Conservation (phyloP, 2,113 vertebrate genomes). For the Lampris megalopsis region DNA sequence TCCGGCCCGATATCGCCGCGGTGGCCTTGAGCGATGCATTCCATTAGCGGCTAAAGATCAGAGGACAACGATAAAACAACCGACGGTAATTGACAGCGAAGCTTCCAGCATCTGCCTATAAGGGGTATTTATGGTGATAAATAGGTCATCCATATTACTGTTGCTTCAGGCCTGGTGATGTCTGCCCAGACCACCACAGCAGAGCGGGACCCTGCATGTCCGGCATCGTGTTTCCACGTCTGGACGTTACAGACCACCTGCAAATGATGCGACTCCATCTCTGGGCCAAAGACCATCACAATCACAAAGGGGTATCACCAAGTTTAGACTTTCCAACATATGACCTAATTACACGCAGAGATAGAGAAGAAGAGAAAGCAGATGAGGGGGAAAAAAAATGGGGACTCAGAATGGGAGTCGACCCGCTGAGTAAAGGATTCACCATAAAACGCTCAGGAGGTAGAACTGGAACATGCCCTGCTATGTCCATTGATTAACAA, state of each 20-base stretch:
- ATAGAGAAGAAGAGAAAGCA: slow-evolving; percentile 36
- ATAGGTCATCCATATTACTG: slow-evolving; percentile 62
- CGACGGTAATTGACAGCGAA: slow-evolving; percentile 67
- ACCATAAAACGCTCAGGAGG: slow-evolving; percentile 91
- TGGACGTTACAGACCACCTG: slow-evolving; percentile 46
- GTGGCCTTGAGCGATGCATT: slow-evolving; percentile 60
- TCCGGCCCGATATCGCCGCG: slow-evolving; percentile 49
- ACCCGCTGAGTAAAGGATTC: slow-evolving; percentile 93
- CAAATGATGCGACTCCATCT: slow-evolving; percentile 25
- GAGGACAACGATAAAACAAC: slow-evolving; percentile 70
- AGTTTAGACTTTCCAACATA: slow-evolving; percentile 50
- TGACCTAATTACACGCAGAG: slow-evolving; percentile 60
- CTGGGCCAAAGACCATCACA: slow-evolving; percentile 41
- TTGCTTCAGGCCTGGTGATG: slow-evolving; percentile 47
- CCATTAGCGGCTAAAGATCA: slow-evolving; percentile 70
- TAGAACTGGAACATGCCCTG: slow-evolving; percentile 90
- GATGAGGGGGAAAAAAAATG: slow-evolving; percentile 12
- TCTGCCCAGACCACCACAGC: slow-evolving; percentile 58
- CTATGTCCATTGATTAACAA: slow-evolving; percentile 95
- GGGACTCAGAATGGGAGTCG: slow-evolving; percentile 76
- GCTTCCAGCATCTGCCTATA: slow-evolving; percentile 63
- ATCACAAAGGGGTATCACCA: slow-evolving; percentile 28
- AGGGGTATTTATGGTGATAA: slow-evolving; percentile 72
- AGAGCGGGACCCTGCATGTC: slow-evolving; percentile 40
- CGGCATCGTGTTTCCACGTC: slow-evolving; percentile 37